A percentile compares a stretch with the other conserved stretches of the same genome.
These are phyloP conservation scores for Lerema accius DNA, from an alignment of 1,140 invertebrate species.

Conservation along the genomic window DNA sequence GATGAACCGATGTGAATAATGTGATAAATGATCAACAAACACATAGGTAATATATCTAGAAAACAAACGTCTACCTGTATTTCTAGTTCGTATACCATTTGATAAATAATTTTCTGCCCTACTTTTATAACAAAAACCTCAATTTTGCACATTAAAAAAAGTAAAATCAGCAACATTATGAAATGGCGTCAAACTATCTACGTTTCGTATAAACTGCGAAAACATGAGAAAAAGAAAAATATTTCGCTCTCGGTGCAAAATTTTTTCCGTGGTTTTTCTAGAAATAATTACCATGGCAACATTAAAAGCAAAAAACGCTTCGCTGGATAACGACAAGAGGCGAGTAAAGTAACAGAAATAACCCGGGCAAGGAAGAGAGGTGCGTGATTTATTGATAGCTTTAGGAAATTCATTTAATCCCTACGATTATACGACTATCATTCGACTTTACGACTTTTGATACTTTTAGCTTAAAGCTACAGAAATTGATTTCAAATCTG, in stretches of 20 bases:
- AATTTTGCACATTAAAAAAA: neutral
- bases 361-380: constrained; percentile 63
- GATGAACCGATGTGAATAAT: no score
- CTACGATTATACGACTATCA: constrained; percentile 11
- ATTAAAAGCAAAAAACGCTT: constrained; percentile 25
- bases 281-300: constrained; percentile 30
- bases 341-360: constrained; percentile 56
- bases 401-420: constrained; percentile 24
- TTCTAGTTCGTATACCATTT: no score
- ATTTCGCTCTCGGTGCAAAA: constrained; percentile 13
- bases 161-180: constrained; percentile 7
- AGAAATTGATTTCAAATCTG: no score
- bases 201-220: constrained; percentile 7
- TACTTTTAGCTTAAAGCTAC: no score
- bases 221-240: constrained; percentile 19
- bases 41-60: no score
- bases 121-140: no score
- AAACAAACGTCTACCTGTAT: no score
- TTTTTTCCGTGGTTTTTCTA: constrained; percentile 26
- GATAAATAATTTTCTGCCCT: no score
- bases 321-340: constrained; percentile 45
- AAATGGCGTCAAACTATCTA: constrained; percentile 5
- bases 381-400: constrained; percentile 75
- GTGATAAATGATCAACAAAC: no score
- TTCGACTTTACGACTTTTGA: no score